Evolutionary conservation across 2,797 vertebrate genomes (phyloP), one percentile per base, ranked within the genome.

Genomic region (Synanceia verrucosa): DNA sequence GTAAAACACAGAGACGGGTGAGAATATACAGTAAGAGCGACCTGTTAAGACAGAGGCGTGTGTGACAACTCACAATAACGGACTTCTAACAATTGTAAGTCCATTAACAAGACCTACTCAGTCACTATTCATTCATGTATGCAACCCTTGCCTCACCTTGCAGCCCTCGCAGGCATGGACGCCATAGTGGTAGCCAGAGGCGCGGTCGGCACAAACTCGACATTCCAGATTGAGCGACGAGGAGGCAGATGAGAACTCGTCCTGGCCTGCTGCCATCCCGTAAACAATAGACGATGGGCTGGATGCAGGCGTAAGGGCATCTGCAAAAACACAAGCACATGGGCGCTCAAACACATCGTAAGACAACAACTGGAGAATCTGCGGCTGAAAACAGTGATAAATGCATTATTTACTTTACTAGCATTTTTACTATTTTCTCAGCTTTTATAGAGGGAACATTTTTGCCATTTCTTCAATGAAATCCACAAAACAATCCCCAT

Each of bases 151-250:
- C 57, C 81, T 87, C 79, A 93, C 92, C 90, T 93, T 93, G 93
- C 97, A 99, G 83, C 97, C 97, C 90, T 99, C 97, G 61, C 97
- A 99, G 5, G 97, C 97, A 3, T 99, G 97, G 21, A 99, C 97
- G 12, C 97, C 97, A 0, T 99, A 99, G 89, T 99, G 97, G 91
- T 97, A 99, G 74, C 97, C 97, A 0, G 97, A 99, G 72, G 97
- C 97, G 5, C 96, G 97, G 92, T 99, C 98, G 21, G 96, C 96
- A 62, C 98, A 99, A 89, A 99, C 97, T 33, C 96, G 95, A 78
- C 98, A 99, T 88, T 98, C 97, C 65, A 99, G 95, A 84, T 90
- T 97, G 77, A 99, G 90, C 3, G 93, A 86, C 5, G 93, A 88
- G 24, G 92, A 78, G 43, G 89, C 82, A 28, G 87, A 92, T 10